Percentiles rank a stretch among this genome's conserved stretches.
phyloP scores from a whole-genome alignment of 1,140 invertebrate species.

The Nixonia krombeini region DNA sequence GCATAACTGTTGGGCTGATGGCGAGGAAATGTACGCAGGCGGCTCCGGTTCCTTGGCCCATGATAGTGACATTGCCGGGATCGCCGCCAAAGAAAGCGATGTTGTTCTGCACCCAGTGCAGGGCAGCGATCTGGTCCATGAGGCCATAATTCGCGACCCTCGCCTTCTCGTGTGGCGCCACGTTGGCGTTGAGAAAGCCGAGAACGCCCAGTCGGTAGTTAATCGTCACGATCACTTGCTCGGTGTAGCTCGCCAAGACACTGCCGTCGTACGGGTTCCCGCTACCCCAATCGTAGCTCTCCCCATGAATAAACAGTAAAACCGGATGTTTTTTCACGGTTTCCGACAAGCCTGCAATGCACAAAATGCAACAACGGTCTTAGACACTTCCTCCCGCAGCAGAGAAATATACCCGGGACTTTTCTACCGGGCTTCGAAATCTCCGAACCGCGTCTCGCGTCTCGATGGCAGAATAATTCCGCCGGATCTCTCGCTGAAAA shows the following conservation, averaged over 20 bases:
- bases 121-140: conserved; percentile 92
- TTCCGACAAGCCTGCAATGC: conserved; percentile 65
- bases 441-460: no score
- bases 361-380: background rate
- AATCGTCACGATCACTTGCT: conserved; percentile 94
- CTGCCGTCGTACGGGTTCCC: conserved; percentile 96
- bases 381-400: background rate
- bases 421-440: no score
- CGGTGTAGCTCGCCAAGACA: conserved; percentile 90
- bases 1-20: conserved; percentile 92
- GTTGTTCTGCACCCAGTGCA: conserved; percentile 94
- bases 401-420: no score
- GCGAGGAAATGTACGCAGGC: conserved; percentile 96
- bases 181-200: conserved; percentile 90
- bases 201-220: conserved; percentile 97
- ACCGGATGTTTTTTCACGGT: conserved; percentile 82
- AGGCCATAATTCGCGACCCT: conserved; percentile 92
- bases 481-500: no score
- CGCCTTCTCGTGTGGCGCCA: conserved; percentile 82
- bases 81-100: conserved; percentile 92
- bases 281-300: conserved; percentile 95
- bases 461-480: no score
- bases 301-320: conserved; percentile 94
- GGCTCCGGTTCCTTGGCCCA: conserved; percentile 95
- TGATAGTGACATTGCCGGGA: conserved; percentile 88